A percentile compares a stretch with the other conserved stretches of the same genome.
Evolutionary conservation across 2,888 invertebrate genomes (phyloP).

Genomic region (Seladonia tumulorum): DNA sequence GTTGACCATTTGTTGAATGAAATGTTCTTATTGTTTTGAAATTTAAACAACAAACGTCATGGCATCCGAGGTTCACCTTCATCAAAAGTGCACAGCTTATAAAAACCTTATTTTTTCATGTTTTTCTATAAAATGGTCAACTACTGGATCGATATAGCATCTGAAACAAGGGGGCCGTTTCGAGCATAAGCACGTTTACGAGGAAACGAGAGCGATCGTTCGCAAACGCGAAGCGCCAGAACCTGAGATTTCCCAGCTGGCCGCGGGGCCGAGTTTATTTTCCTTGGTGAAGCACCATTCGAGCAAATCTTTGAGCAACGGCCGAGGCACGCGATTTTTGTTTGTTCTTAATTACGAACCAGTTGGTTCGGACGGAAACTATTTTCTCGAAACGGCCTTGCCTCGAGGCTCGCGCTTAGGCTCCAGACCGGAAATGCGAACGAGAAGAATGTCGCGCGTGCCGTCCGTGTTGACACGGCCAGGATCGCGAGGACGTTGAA

Average conservation of each 20-base stretch:
- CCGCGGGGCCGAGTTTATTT: slow-evolving; percentile 62
- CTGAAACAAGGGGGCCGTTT: background rate
- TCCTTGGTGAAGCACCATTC: slow-evolving; percentile 49
- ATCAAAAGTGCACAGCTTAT: no score
- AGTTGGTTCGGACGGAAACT: slow-evolving; percentile 6
- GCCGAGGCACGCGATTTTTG: slow-evolving; percentile 9
- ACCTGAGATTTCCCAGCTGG: slow-evolving; percentile 64
- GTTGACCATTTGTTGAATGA: no score
- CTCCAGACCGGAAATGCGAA: background rate
- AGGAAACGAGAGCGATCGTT: background rate
- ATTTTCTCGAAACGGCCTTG: background rate
- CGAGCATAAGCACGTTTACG: background rate
- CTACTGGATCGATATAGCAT: no score
- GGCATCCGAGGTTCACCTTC: no score
- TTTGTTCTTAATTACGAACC: background rate
- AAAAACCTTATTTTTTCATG: no score
- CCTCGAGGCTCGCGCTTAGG: background rate
- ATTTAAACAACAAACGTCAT: no score
- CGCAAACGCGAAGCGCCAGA: slow-evolving; percentile 20
- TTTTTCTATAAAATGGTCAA: no score
- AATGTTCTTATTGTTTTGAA: no score
- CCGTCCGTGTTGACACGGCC: no score
- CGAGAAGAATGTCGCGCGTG: background rate
- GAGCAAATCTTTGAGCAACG: slow-evolving; percentile 27
- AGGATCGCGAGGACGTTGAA: background rate